These are phyloP conservation scores for Leptinotarsa defecta DNA, from an alignment of 1,140 invertebrate species.

Conservation along the genomic window DNA sequence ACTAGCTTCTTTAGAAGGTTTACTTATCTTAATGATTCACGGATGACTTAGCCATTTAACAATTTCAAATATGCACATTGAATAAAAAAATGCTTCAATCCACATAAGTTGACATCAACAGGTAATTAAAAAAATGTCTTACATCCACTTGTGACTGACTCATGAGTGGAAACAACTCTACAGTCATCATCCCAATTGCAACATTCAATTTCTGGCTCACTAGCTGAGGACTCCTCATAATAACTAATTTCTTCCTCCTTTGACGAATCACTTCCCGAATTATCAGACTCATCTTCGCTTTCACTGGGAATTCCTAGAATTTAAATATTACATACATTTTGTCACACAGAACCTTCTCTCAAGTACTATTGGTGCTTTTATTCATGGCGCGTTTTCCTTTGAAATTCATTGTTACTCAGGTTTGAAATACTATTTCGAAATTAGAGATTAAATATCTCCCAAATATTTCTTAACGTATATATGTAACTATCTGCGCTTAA, in stretches of 20 bases:
- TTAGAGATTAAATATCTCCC: no score
- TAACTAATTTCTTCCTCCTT: conserved; percentile 25
- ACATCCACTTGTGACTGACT: conserved; percentile 44
- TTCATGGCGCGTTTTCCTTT: not conserved
- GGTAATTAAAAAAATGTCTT: conserved; percentile 29
- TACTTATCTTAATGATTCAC: no score
- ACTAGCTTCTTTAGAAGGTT: no score
- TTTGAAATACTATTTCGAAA: no score
- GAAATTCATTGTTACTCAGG: no score
- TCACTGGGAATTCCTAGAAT: not conserved
- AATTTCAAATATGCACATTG: no score
- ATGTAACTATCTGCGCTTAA: no score
- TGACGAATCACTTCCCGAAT: not conserved
- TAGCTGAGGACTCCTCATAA: conserved; percentile 46
- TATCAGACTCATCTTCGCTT: not conserved
- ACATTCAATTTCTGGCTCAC: conserved; percentile 50
- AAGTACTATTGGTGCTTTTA: not conserved
- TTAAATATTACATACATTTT: not conserved
- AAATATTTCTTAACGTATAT: no score
- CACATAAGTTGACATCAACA: no score
- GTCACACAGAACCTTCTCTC: not conserved
- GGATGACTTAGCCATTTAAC: no score
- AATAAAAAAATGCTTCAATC: no score
- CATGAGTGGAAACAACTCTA: conserved; percentile 30
- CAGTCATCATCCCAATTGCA: conserved; percentile 48